Evolutionary conservation across 2,797 vertebrate genomes (phyloP).

Genomic region (Sciaenops ocellatus): DNA sequence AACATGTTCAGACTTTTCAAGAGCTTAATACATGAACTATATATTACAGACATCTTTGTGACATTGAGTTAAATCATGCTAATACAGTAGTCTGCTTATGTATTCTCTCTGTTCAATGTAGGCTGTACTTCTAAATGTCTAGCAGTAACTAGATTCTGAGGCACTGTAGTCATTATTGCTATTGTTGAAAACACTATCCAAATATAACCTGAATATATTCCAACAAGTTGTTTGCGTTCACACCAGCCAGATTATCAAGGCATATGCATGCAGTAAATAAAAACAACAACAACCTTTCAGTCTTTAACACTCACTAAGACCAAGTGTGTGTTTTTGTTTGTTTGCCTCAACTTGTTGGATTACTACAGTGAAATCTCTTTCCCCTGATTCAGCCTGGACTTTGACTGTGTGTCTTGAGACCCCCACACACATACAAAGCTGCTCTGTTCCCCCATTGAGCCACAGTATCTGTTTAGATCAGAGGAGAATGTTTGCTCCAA

Average conservation of each 20-base stretch:
- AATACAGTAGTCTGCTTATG: no score
- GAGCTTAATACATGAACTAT: neutral
- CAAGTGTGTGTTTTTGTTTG: neutral
- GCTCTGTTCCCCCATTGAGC: slow-evolving; percentile 52
- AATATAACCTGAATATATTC: neutral
- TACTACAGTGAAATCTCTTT: slow-evolving; percentile 56
- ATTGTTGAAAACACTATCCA: neutral
- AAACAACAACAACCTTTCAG: neutral
- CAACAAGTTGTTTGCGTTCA: neutral
- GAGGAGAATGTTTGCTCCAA: slow-evolving; percentile 36
- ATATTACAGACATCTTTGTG: no score
- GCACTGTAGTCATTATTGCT: neutral
- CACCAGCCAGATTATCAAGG: neutral
- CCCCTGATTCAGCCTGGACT: slow-evolving; percentile 70
- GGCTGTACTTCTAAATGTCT: neutral
- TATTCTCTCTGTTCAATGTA: no score
- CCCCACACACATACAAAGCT: slow-evolving; percentile 47
- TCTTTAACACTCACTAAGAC: neutral
- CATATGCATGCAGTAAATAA: neutral
- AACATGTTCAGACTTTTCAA: neutral
- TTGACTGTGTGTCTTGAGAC: slow-evolving; percentile 53
- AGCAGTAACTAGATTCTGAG: neutral
- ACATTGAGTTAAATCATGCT: no score
- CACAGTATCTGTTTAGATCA: slow-evolving; percentile 28
- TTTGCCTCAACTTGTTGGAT: slow-evolving; percentile 52